phyloP scores from a whole-genome alignment of 2,113 vertebrate species.

The Pholis gunnellus region DNA sequence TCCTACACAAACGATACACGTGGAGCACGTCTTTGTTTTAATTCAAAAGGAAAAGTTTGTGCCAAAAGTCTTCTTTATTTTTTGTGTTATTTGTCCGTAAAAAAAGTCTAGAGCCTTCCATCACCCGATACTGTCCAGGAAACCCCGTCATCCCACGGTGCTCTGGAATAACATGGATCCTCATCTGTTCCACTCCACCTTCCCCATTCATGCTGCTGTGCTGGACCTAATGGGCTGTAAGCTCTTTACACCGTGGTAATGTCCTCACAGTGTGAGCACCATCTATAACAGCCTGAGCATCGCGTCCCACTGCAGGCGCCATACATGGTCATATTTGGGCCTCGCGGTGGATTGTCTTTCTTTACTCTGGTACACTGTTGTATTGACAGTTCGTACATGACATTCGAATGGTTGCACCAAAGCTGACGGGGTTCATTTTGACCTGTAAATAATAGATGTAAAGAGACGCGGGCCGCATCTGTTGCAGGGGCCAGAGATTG shows the following conservation, averaged over 20 bases:
- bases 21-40: conserved; percentile 14
- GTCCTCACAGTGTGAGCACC: conserved; percentile 14
- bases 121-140: background rate
- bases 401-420: background rate
- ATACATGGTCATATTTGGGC: background rate
- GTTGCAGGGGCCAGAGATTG: background rate
- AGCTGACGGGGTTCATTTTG: background rate
- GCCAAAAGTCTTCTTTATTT: background rate
- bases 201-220: conserved; percentile 55
- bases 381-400: background rate
- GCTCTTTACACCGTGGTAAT: conserved; percentile 45
- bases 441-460: conserved; percentile 39
- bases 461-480: conserved; percentile 14
- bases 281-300: background rate
- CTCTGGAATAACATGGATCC: conserved; percentile 18
- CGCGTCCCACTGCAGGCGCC: background rate
- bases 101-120: background rate
- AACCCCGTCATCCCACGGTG: conserved; percentile 9
- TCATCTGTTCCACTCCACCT: conserved; percentile 43
- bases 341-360: background rate
- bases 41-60: background rate
- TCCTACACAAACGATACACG: background rate
- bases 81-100: background rate
- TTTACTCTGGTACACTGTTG: background rate
- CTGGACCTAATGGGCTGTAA: conserved; percentile 45